Evolutionary conservation across 2,888 invertebrate species (phyloP), one percentile per base, ranked within the genome.

Genomic region (Pediacus dermestoides): DNA sequence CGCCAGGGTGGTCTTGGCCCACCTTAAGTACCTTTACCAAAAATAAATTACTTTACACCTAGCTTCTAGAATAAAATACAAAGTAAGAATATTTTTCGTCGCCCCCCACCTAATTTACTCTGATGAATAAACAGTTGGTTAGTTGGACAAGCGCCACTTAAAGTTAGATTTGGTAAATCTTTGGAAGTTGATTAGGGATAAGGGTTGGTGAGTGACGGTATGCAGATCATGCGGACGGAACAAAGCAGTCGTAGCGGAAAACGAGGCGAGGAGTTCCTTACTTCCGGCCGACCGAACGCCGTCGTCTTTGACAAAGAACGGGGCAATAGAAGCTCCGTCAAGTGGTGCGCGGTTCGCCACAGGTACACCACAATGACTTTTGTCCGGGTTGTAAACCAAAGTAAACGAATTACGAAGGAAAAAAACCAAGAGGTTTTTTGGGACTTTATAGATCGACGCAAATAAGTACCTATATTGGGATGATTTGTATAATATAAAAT

Each of bases 201-300:
- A 32, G 16, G 32, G 21, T 26, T 21, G 16, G 26, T 16, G 16
- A 27, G 22, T 32, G 16, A 11, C n/a, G 47, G 53, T 50, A 60
- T 60, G 57, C 54, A 60, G 57, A 60, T 60, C 54, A 48, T 53
- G 54, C 54, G 54, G 55, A 49, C 52, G 38, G 52, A 46, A 52
- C 52, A 48, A 48, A 46, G 53, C 46, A 42, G 39, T 45, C 44
- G 50, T 48, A 45, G 48, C 50, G 50, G 46, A 52, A 55, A 53
- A 55, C 52, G 50, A 54, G 52, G 51, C 52, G 48, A 55, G 50
- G 53, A 59, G 53, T 57, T 58, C 51, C 57, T 55, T 55, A 55
- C 55, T 58, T 58, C 57, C 57, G 58, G 51, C 48, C 48, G 53
- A 51, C 33, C 43, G 47, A 50, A 34, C 51, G 43, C 45, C 52